Evolutionary conservation across 2,888 invertebrate species (phyloP).

Genomic region (Drosophila austrosaltans): DNA sequence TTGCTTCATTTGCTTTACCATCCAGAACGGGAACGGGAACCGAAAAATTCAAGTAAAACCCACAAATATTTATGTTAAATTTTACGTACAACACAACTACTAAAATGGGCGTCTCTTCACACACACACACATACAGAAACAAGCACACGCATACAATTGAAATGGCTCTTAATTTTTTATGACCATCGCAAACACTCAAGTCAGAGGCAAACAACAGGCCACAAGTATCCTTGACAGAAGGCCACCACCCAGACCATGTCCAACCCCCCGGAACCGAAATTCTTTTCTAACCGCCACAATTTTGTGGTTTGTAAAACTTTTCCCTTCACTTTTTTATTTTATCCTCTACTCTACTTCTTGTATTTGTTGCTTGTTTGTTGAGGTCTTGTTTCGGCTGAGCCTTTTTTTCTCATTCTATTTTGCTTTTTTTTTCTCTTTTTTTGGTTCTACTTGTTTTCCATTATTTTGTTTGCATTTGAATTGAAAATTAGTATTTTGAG

Average conservation of each 20-base stretch:
- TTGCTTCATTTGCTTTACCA: constrained; percentile 65
- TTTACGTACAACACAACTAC: constrained; percentile 61
- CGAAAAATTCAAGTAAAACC: constrained; percentile 32
- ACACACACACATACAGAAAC: background rate
- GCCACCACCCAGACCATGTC: constrained; percentile 7
- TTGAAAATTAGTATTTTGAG: constrained; percentile 77
- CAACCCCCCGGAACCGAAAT: constrained; percentile 27
- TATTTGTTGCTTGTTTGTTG: constrained; percentile 52
- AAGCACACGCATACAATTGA: constrained; percentile 61
- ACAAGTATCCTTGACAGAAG: constrained; percentile 69
- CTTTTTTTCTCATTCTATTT: constrained; percentile 29
- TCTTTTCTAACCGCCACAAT: constrained; percentile 69
- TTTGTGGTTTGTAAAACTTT: constrained; percentile 77
- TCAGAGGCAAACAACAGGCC: constrained; percentile 63
- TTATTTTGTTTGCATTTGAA: constrained; percentile 79
- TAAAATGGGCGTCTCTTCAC: constrained; percentile 25
- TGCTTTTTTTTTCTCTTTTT: background rate
- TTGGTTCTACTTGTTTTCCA: constrained; percentile 63
- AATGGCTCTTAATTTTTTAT: constrained; percentile 78
- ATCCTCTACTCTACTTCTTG: background rate
- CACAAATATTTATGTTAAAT: constrained; percentile 63
- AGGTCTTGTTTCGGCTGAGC: constrained; percentile 45
- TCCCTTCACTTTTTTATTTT: constrained; percentile 32
- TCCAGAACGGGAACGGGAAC: constrained; percentile 2
- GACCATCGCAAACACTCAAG: constrained; percentile 75